Base-by-base conservation (phyloP, 2,888 invertebrate genomes). In the Drosophila pseudotakahashii region DNA sequence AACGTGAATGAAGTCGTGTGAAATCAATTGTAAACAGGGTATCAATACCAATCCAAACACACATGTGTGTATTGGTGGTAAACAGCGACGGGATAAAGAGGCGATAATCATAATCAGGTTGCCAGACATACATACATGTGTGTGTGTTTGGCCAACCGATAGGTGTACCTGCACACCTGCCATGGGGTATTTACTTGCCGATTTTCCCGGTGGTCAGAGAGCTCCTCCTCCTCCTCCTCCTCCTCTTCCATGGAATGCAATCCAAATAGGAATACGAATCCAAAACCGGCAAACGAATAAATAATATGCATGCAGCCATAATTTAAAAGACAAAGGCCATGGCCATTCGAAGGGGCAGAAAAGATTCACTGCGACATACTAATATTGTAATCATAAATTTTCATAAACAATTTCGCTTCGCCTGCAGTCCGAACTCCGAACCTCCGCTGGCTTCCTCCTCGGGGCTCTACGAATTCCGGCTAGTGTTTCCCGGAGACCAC, bases 311-410 rank as follows among this genome's bases (percentile, higher is more conserved):
- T 52, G 34, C 50, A 68, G 75, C 73, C 74, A 68, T 75, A 64
- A 72, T 73, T 82, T 81, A 74, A 75, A 75, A 75, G 63, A 44
- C 61, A 80, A 76, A 81, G 75, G 70, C 63, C 69, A 88, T 63
- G 70, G 66, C 66, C 69, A 34, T 45, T 44, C 13, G 30, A 23
- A 11, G 23, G 23, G 44, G 44, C 13, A 14, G 30, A 26, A 16
- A 63, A 87, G 86, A 85, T 80, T 72, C 77, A 89, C 72, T 88
- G 84, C 88, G 86, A 85, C 86, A 88, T 78, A 89, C 79, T 78
- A 84, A 89, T 84, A 84, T 89, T 89, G 84, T 88, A 80, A 89
- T 84, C 84, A 84, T 84, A 84, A 84, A 84, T 84, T 84, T 86
- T 86, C 89, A 84, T 84, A 84, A 84, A 89, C 84, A 84, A 89